Evolutionary conservation across 1,140 invertebrate species (phyloP).

Genomic region (Brachionus asplanchnoidis): DNA sequence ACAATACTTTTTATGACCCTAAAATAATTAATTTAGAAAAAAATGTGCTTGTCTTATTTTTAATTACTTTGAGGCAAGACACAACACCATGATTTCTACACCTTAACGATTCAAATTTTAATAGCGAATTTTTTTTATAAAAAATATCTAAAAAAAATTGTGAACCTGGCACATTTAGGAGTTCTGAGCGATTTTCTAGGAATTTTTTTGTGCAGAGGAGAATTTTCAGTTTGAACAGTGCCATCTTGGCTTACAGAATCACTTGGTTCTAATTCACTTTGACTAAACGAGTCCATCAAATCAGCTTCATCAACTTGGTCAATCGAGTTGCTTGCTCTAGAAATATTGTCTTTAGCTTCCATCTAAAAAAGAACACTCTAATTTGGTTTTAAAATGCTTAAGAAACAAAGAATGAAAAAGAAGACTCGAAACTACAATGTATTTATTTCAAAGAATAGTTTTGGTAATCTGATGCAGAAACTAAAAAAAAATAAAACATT

Average conservation of each 20-base stretch:
- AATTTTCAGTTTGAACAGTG: no score
- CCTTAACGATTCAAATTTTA: conserved; percentile 52
- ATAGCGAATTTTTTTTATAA: not conserved
- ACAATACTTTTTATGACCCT: conserved; percentile 79
- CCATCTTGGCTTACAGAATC: not conserved
- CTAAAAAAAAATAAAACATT: conserved; percentile 23
- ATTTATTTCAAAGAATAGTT: not conserved
- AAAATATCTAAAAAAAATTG: not conserved
- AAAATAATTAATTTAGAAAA: not conserved
- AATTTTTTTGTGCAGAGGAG: not conserved
- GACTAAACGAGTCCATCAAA: not conserved
- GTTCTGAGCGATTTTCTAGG: conserved; percentile 62
- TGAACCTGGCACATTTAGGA: conserved; percentile 74
- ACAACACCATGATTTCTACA: conserved; percentile 92
- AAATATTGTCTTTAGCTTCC: not conserved
- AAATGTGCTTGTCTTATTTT: conserved; percentile 52
- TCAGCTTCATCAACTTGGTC: not conserved
- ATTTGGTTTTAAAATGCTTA: not conserved
- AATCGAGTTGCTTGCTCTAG: not conserved
- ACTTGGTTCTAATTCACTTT: not conserved
- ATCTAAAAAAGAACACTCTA: not conserved
- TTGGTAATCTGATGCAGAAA: conserved; percentile 15
- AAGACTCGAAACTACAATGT: not conserved
- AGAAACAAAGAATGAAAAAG: not conserved
- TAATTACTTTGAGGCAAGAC: conserved; percentile 65